Conservation (phyloP, 2,113 vertebrate species). For the Eulemur rufifrons region DNA sequence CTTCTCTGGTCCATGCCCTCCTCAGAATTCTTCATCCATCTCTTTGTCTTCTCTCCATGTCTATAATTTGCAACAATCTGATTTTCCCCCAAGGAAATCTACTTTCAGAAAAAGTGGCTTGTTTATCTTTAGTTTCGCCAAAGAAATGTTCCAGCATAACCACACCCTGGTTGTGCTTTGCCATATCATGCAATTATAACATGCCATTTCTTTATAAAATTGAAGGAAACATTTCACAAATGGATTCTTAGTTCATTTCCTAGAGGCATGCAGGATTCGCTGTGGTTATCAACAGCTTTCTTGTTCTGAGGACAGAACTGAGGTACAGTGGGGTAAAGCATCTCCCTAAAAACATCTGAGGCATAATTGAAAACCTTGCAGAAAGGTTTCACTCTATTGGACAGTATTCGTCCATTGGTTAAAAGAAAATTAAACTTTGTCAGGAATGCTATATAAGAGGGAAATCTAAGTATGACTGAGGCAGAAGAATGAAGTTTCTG, state of each 20-base stretch:
- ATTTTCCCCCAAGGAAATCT: not conserved
- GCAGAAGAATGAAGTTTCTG: constrained; percentile 46
- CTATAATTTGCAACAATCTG: not conserved
- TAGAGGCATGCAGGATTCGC: not conserved
- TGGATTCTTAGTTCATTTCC: constrained; percentile 23
- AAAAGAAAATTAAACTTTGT: constrained; percentile 30
- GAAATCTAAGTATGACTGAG: not conserved
- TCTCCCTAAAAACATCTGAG: not conserved
- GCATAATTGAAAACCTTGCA: not conserved
- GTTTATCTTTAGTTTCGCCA: constrained; percentile 27
- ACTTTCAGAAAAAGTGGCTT: constrained; percentile 28
- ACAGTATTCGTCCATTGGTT: not conserved
- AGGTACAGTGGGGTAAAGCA: not conserved
- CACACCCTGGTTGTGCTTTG: not conserved
- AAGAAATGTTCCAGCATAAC: not conserved
- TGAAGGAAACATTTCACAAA: constrained; percentile 14
- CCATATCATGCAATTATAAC: not conserved
- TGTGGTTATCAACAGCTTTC: not conserved
- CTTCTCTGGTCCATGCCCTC: constrained; percentile 56
- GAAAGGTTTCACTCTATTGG: not conserved
- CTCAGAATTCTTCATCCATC: constrained; percentile 23
- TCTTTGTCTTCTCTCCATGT: constrained; percentile 26
- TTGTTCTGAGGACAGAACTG: not conserved
- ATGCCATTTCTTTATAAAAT: constrained; percentile 9
- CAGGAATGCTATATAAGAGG: not conserved